phyloP scores from a whole-genome alignment of 2,797 vertebrate species.

The Gobio occitaniae region DNA sequence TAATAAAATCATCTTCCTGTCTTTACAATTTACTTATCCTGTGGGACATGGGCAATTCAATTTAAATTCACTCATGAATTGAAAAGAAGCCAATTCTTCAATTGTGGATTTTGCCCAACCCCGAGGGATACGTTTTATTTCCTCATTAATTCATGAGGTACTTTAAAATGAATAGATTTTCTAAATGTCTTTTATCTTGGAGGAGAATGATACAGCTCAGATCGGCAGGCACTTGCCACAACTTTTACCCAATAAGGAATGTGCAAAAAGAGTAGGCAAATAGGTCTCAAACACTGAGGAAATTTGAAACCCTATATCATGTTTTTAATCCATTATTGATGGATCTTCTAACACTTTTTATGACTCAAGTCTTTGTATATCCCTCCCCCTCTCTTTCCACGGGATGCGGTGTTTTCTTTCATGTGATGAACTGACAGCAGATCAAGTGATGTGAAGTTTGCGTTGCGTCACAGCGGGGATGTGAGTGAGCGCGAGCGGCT shows the following conservation, averaged over 20 bases:
- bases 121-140: slow-evolving; percentile 24
- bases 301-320: not conserved
- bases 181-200: slow-evolving; percentile 11
- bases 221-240: not conserved
- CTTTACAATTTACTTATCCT: not conserved
- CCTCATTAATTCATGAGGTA: slow-evolving; percentile 35
- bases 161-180: slow-evolving; percentile 32
- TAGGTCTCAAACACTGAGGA: not conserved
- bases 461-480: slow-evolving; percentile 36
- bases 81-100: slow-evolving; percentile 20
- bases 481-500: slow-evolving; percentile 7
- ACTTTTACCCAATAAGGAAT: slow-evolving; percentile 5
- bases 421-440: slow-evolving; percentile 5
- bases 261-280: not conserved
- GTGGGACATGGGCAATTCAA: not conserved
- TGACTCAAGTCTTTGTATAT: slow-evolving; percentile 7
- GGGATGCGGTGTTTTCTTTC: not conserved
- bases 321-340: slow-evolving; percentile 25
- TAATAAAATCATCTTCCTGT: not conserved
- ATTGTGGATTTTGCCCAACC: slow-evolving; percentile 4
- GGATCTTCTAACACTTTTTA: slow-evolving; percentile 15
- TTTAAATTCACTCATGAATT: slow-evolving; percentile 12
- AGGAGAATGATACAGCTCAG: not conserved
- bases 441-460: slow-evolving; percentile 40
- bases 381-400: slow-evolving; percentile 15